Percentiles rank a stretch among this genome's conserved stretches.
These are phyloP conservation scores for Apamea monoglypha DNA, from an alignment of 2,888 invertebrate species.

Conservation along the genomic window DNA sequence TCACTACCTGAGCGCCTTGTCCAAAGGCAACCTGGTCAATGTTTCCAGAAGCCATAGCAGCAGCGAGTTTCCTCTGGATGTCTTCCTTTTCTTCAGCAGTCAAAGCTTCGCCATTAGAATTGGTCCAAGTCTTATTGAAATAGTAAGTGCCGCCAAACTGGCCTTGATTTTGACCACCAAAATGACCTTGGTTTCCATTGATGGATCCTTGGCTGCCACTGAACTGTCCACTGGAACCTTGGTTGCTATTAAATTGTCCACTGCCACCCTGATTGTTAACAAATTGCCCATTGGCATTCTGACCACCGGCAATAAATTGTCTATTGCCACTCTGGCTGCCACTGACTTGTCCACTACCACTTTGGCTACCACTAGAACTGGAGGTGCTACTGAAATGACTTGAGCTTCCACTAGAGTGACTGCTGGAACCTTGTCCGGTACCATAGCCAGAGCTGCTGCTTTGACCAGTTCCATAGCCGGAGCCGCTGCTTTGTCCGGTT, in stretches of 20 bases:
- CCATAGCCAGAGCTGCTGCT: slow-evolving; percentile 34
- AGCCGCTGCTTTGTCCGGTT: slow-evolving; percentile 33
- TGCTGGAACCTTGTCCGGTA: slow-evolving; percentile 38
- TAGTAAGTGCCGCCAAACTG: slow-evolving; percentile 67
- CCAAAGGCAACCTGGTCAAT: slow-evolving; percentile 67
- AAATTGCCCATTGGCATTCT: slow-evolving; percentile 48
- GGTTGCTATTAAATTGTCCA: slow-evolving; percentile 17
- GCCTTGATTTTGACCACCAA: slow-evolving; percentile 29
- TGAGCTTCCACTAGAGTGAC: slow-evolving; percentile 41
- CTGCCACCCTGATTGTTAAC: slow-evolving; percentile 62
- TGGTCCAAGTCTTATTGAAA: slow-evolving; percentile 78
- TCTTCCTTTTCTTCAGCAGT: slow-evolving; percentile 80
- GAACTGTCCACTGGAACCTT: slow-evolving; percentile 17
- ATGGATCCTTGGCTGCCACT: slow-evolving; percentile 31
- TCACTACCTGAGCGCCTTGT: slow-evolving; percentile 74
- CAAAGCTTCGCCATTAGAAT: slow-evolving; percentile 71
- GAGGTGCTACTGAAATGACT: slow-evolving; percentile 42
- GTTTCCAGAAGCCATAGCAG: slow-evolving; percentile 61
- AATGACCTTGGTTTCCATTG: slow-evolving; percentile 16
- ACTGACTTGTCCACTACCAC: slow-evolving; percentile 65
- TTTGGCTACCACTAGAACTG: slow-evolving; percentile 60
- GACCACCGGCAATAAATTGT: slow-evolving; percentile 51
- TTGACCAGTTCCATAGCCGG: slow-evolving; percentile 37
- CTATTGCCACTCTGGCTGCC: slow-evolving; percentile 59
- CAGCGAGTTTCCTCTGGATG: slow-evolving; percentile 76